Conservation (phyloP, 2,113 vertebrate genomes). For the Fulmarus glacialis region DNA sequence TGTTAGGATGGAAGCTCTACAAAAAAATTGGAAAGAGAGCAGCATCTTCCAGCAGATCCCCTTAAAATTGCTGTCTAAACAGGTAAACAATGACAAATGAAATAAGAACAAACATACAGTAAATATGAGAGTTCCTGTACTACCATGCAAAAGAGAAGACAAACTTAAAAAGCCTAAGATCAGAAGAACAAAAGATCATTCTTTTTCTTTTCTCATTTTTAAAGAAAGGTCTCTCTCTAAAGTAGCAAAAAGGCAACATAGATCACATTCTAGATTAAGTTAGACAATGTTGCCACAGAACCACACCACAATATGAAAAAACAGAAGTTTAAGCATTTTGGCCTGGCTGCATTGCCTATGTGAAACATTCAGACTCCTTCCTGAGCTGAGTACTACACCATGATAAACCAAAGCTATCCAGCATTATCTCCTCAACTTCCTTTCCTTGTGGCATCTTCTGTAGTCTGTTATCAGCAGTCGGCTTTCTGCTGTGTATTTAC, state of each 20-base stretch:
- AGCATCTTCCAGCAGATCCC: not conserved
- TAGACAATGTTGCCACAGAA: not conserved
- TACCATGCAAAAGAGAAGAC: not conserved
- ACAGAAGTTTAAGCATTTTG: not conserved
- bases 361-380: not conserved
- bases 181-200: not conserved
- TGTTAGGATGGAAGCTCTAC: not conserved
- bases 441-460: not conserved
- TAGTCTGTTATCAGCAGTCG: not conserved
- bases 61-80: not conserved
- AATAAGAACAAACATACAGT: not conserved
- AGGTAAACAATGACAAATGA: not conserved
- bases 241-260: not conserved
- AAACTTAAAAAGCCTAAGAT: not conserved
- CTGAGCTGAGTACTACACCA: not conserved
- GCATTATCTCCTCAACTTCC: not conserved
- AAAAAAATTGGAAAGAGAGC: not conserved
- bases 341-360: not conserved
- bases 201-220: not conserved
- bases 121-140: not conserved
- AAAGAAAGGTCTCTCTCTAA: not conserved
- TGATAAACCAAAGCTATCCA: not conserved
- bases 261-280: not conserved
- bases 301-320: not conserved
- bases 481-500: not conserved